Base-by-base conservation (phyloP, 2,113 vertebrate species). In the Gymnarchus niloticus region DNA sequence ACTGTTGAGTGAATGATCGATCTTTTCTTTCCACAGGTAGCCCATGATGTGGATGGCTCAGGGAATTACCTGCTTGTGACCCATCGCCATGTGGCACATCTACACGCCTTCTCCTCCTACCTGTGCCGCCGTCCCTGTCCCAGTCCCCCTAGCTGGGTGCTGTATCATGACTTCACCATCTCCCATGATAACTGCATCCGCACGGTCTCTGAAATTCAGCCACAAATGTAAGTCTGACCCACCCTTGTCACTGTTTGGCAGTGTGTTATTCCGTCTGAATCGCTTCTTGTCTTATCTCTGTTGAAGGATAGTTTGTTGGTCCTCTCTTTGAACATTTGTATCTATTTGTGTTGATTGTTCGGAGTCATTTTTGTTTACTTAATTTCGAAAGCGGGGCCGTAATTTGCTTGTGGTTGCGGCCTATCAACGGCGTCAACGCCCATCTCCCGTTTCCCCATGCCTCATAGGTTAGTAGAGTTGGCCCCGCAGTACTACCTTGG, bases 401-500 rank as follows among this genome's bases (percentile, higher is more conserved):
- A 25, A 44, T 81, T n/a, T 51, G 46, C 81, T 28, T 41, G 2
- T 28, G 69, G 1, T 1, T 3, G 12, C 19, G 25, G 37, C 25
- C 12, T 52, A 3, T 49, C 8, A 21, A 0, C 3, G 17, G 21
- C 54, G n/a, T 37, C 19, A n/a, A 41, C 28, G 37, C 21, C 21
- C 6, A 0, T 83, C 59, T 86, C 41, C 37, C 33, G 48, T n/a
- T 17, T 23, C 46, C 17, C 37, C 17, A 48, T 57, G 1, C 0
- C 28, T 56, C 3, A 0, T 88, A 99, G 98, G 96, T 90, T 99
- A 48, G 95, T 96, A 89, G 96, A 98, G 87, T 83, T 99, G 89
- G 94, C 96, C 0, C 98, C 98, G 2, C 96, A 95, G 88, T 99
- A 98, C 90, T 99, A 95, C 92, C 93, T 99, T 87, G 98, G 96